Percentiles rank a stretch among this genome's conserved stretches.
Conservation (phyloP, 2,113 vertebrate genomes). For the Pelmatolapia mariae region DNA sequence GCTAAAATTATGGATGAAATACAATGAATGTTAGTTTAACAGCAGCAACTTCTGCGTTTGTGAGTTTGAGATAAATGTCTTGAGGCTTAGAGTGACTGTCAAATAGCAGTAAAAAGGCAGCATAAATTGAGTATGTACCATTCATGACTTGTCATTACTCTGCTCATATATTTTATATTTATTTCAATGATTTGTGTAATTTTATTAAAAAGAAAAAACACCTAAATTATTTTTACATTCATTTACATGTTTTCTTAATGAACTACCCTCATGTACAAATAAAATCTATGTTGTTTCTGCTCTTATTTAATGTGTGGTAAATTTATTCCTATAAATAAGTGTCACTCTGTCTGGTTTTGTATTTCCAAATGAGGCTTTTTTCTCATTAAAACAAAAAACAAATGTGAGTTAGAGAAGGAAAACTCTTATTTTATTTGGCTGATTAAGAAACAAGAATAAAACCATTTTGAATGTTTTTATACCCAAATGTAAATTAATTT, state of each 20-base stretch:
- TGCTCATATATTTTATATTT: slow-evolving; percentile 80
- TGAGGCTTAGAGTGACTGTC: not conserved
- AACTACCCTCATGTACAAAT: slow-evolving; percentile 77
- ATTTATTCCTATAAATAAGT: slow-evolving; percentile 85
- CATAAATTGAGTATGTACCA: slow-evolving; percentile 35
- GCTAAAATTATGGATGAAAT: slow-evolving; percentile 11
- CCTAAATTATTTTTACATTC: slow-evolving; percentile 89
- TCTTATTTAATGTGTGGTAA: slow-evolving; percentile 72
- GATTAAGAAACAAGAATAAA: not conserved
- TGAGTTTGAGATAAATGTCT: slow-evolving; percentile 5
- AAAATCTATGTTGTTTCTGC: slow-evolving; percentile 57
- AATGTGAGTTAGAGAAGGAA: not conserved
- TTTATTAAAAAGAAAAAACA: slow-evolving; percentile 68
- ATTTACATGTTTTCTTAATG: slow-evolving; percentile 74
- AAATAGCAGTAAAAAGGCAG: slow-evolving; percentile 32
- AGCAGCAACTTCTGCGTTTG: slow-evolving; percentile 32
- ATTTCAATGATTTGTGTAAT: slow-evolving; percentile 80
- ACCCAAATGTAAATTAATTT: not conserved
- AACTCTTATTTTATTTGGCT: slow-evolving; percentile 13
- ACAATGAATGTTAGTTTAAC: slow-evolving; percentile 20
- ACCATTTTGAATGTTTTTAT: not conserved
- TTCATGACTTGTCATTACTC: slow-evolving; percentile 54
- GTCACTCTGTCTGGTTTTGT: slow-evolving; percentile 83
- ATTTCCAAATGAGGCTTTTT: slow-evolving; percentile 89
- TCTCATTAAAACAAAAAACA: slow-evolving; percentile 31